Percentiles rank a stretch among this genome's conserved stretches.
Conservation (phyloP, 92 coral and sea anemone genomes). For the Porites cylindrica region DNA sequence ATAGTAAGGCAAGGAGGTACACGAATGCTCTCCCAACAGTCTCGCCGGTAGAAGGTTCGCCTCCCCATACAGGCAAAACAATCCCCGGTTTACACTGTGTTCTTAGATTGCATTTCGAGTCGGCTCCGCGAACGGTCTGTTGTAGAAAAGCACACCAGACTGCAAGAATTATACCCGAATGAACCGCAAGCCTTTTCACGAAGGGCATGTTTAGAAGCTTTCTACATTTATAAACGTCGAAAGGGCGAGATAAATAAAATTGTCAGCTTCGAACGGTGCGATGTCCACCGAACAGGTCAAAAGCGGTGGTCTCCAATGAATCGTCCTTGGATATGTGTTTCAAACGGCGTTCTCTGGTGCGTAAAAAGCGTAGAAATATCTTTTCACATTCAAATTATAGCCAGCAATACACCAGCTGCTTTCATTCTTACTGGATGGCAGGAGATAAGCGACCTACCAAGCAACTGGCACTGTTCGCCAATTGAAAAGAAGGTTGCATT, state of each 20-base stretch:
- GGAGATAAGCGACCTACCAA: constrained; percentile 62
- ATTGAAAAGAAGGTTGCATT: constrained; percentile 59
- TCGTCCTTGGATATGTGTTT: constrained; percentile 45
- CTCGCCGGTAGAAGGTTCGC: constrained; percentile 85
- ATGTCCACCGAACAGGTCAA: constrained; percentile 60
- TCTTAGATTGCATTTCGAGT: constrained; percentile 41
- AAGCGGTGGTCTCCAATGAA: constrained; percentile 33
- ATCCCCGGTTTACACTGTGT: constrained; percentile 83
- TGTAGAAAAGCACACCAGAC: constrained; percentile 69
- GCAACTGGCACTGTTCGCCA: constrained; percentile 67
- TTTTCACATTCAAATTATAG: constrained; percentile 91
- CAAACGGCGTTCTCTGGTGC: constrained; percentile 73
- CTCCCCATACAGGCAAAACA: constrained; percentile 92
- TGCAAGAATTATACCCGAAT: constrained; percentile 52
- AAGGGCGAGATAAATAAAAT: constrained; percentile 43
- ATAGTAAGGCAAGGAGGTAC: constrained; percentile 86
- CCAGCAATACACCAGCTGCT: constrained; percentile 86
- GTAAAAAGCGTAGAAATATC: constrained; percentile 83
- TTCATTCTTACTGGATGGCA: constrained; percentile 85
- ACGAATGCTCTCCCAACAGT: constrained; percentile 96
- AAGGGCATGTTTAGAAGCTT: constrained; percentile 70
- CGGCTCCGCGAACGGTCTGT: constrained; percentile 76
- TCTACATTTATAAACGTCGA: constrained; percentile 47
- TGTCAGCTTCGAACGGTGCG: constrained; percentile 39
- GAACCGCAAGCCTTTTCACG: constrained; percentile 62